Conservation (phyloP, 2,888 invertebrate species). For the Eupsilia transversa region DNA sequence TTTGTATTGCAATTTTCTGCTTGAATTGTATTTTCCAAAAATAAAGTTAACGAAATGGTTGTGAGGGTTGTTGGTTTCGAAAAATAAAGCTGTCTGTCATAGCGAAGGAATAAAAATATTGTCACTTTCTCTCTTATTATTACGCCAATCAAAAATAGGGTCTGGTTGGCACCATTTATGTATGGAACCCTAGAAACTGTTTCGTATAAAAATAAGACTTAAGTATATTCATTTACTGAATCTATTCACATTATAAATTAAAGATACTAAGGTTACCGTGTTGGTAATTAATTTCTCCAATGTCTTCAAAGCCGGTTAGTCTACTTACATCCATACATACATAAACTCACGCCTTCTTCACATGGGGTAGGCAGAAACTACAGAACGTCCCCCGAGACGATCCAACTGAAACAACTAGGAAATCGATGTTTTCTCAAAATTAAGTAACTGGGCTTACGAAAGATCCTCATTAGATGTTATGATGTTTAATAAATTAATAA, state of each 20-base stretch:
- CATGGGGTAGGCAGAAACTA: too few species aligned
- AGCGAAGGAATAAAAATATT: background rate
- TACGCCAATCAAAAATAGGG: background rate
- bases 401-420: background rate
- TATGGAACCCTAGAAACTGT: background rate
- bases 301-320: too few species aligned
- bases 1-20: conserved; percentile 49
- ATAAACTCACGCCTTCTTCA: too few species aligned
- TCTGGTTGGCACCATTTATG: background rate
- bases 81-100: background rate
- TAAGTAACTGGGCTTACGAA: background rate
- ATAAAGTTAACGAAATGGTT: conserved; percentile 3
- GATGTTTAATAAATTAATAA: conserved; percentile 51
- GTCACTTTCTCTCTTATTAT: background rate
- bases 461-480: background rate
- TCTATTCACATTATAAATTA: too few species aligned
- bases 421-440: background rate
- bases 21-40: conserved; percentile 26
- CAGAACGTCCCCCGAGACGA: too few species aligned
- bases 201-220: too few species aligned
- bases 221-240: too few species aligned
- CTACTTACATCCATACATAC: too few species aligned
- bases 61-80: background rate
- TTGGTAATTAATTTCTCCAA: too few species aligned
- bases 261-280: too few species aligned